These are phyloP conservation scores for Rutpela maculata DNA, from an alignment of 2,888 invertebrate species.

Conservation along the genomic window DNA sequence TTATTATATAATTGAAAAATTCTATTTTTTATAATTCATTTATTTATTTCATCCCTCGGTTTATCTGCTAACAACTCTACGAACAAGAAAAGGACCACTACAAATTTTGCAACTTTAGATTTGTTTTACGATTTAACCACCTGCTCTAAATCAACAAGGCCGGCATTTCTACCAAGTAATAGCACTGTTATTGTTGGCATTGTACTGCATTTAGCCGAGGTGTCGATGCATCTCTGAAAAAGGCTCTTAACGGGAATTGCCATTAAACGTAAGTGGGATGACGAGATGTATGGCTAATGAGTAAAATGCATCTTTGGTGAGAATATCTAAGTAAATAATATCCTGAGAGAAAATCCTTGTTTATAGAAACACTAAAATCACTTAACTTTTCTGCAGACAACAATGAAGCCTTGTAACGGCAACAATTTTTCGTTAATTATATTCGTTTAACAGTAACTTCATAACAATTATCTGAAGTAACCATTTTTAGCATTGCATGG, in stretches of 20 bases:
- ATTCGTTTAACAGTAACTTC: background rate
- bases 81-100: no score
- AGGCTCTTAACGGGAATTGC: conserved; percentile 35
- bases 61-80: no score
- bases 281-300: conserved; percentile 29
- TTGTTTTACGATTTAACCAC: background rate
- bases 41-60: no score
- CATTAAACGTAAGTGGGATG: conserved; percentile 39
- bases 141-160: background rate
- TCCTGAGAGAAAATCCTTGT: conserved; percentile 38
- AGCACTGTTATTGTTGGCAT: conserved; percentile 27
- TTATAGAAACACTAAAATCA: conserved; percentile 11
- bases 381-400: conserved; percentile 22
- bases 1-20: no score
- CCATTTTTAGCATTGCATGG: no score
- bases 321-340: conserved; percentile 31
- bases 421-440: background rate
- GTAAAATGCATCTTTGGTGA: conserved; percentile 33
- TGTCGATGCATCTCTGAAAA: conserved; percentile 32
- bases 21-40: no score
- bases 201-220: conserved; percentile 21
- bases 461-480: conserved; percentile 5
- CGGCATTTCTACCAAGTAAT: conserved; percentile 7
- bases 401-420: conserved; percentile 10
- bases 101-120: background rate